phyloP scores from a whole-genome alignment of 2,888 invertebrate genomes.

The Nasonovia ribisnigri region DNA sequence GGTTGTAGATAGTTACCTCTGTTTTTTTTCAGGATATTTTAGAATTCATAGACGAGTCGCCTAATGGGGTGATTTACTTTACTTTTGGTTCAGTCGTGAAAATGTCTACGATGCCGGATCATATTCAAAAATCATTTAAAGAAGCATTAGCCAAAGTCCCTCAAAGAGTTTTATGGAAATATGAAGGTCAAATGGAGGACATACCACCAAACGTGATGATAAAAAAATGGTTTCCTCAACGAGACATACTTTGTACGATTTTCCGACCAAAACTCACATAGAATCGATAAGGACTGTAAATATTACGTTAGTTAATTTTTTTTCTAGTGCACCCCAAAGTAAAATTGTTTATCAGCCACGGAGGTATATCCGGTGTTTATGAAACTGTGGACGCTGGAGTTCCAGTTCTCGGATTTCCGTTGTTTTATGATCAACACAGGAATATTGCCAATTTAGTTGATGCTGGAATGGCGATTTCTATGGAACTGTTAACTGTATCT shows the following conservation, averaged over 20 bases:
- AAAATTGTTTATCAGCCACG: constrained; percentile 42
- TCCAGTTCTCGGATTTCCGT: constrained; percentile 48
- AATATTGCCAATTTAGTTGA: constrained; percentile 46
- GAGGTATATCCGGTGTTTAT: constrained; percentile 49
- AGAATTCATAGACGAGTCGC: constrained; percentile 64
- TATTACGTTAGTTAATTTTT: neutral
- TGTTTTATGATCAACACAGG: constrained; percentile 45
- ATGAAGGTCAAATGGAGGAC: constrained; percentile 58
- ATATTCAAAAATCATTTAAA: constrained; percentile 57
- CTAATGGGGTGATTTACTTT: constrained; percentile 64
- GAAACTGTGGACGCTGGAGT: constrained; percentile 51
- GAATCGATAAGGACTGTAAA: neutral
- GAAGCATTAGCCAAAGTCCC: constrained; percentile 61
- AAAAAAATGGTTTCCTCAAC: constrained; percentile 66
- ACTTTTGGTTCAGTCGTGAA: constrained; percentile 65
- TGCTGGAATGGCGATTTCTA: constrained; percentile 44
- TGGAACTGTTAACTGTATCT: constrained; percentile 26
- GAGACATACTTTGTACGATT: constrained; percentile 63
- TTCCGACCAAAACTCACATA: neutral
- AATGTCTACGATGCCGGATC: constrained; percentile 60
- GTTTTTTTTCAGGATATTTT: constrained; percentile 62
- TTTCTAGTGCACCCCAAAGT: constrained; percentile 34
- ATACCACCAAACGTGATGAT: constrained; percentile 61
- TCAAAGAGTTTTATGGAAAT: constrained; percentile 65
- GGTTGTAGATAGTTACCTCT: neutral